These are phyloP conservation scores for Aldabrachelys gigantea DNA, from an alignment of 2,113 vertebrate species.

Conservation along the genomic window DNA sequence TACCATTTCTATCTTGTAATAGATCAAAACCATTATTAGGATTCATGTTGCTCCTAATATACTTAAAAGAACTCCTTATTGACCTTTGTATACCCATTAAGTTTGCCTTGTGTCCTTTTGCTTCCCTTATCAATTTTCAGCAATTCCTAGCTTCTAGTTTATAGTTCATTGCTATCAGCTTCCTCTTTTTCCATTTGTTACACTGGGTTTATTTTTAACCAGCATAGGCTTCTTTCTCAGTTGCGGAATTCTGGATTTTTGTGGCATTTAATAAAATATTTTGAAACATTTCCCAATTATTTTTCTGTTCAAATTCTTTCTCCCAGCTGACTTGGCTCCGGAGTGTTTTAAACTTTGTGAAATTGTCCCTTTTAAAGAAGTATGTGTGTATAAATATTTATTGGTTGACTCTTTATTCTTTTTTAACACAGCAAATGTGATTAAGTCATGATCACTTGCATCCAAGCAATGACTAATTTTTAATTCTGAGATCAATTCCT, in stretches of 20 bases:
- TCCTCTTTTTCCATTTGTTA: not conserved
- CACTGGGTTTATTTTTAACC: not conserved
- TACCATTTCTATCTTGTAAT: not conserved
- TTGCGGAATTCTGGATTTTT: not conserved
- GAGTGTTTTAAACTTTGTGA: not conserved
- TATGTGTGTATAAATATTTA: not conserved
- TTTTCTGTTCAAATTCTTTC: not conserved
- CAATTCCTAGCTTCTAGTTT: not conserved
- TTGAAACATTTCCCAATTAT: not conserved
- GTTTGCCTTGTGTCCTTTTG: conserved; percentile 27
- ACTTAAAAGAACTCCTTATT: conserved; percentile 51
- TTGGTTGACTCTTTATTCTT: not conserved
- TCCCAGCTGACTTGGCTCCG: not conserved
- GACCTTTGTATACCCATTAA: conserved; percentile 14
- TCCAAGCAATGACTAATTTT: not conserved
- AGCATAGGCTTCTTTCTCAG: not conserved
- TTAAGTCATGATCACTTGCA: not conserved
- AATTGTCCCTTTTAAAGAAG: not conserved
- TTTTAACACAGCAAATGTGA: not conserved
- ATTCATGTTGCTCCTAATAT: conserved; percentile 12
- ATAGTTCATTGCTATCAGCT: not conserved
- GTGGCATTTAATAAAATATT: not conserved
- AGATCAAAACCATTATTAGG: not conserved
- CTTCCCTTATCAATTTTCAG: not conserved
- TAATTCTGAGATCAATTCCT: not conserved